Evolutionary conservation across 35 echinoderm and acorn worm species (phyloP).

Genomic region (Acanthaster planci): DNA sequence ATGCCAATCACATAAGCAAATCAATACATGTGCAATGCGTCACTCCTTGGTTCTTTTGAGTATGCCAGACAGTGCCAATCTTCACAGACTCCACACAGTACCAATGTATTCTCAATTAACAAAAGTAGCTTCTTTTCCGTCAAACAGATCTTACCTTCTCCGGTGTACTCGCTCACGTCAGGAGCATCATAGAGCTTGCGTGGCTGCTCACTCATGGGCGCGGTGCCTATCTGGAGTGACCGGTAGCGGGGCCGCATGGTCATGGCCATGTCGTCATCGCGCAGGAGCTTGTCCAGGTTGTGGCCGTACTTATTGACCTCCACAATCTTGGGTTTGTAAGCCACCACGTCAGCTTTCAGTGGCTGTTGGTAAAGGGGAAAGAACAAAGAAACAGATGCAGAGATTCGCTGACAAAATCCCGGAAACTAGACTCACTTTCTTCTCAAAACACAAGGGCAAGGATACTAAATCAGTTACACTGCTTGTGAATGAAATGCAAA

Average conservation of each 20-base stretch:
- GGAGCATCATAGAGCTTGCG: constrained; percentile 37
- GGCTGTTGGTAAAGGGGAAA: constrained; percentile 42
- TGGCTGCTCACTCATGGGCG: constrained; percentile 32
- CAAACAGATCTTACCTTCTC: not conserved
- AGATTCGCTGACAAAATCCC: too few species aligned
- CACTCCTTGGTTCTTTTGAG: too few species aligned
- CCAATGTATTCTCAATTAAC: too few species aligned
- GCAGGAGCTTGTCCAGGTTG: constrained; percentile 76
- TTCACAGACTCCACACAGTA: too few species aligned
- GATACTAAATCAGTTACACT: too few species aligned
- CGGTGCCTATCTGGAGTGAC: constrained; percentile 85
- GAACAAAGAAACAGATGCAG: too few species aligned
- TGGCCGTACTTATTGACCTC: constrained; percentile 85
- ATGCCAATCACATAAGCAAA: too few species aligned
- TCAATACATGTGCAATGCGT: too few species aligned
- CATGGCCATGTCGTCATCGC: constrained; percentile 78
- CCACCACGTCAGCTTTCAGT: constrained; percentile 80
- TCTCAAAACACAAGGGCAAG: too few species aligned
- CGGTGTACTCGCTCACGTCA: constrained; percentile 44
- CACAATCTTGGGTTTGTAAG: constrained; percentile 88
- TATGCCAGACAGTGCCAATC: too few species aligned
- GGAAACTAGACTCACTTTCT: too few species aligned
- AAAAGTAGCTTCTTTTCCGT: not conserved
- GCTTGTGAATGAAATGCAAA: too few species aligned
- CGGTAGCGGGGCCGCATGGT: constrained; percentile 74